phyloP scores from a whole-genome alignment of 2,797 vertebrate species.

The Gallinago stenura region DNA sequence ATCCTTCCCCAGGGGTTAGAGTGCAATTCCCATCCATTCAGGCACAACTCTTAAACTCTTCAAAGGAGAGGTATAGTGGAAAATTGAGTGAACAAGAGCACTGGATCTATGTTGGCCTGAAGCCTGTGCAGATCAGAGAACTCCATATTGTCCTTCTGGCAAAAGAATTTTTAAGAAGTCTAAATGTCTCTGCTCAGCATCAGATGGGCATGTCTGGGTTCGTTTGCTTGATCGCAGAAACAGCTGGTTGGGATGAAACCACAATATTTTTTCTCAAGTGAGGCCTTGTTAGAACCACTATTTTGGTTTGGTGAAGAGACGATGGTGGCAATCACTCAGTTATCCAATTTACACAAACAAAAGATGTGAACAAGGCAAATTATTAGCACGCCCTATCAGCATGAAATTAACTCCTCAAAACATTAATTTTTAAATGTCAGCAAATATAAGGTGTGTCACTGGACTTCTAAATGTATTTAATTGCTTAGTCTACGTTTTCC shows the following conservation, averaged over 20 bases:
- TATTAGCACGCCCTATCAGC: not conserved
- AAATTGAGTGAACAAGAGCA: not conserved
- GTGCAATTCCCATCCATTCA: not conserved
- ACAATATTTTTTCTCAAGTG: not conserved
- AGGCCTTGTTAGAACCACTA: accelerated
- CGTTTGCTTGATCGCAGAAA: not conserved
- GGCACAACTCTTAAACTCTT: not conserved
- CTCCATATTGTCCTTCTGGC: not conserved
- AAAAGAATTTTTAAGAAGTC: not conserved
- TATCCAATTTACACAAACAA: not conserved
- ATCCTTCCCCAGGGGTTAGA: not conserved
- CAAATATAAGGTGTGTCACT: not conserved
- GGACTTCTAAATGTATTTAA: not conserved
- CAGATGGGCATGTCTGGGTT: not conserved
- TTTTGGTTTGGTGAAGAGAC: not conserved
- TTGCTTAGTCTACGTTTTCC: not conserved
- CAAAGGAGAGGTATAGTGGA: not conserved
- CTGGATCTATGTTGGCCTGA: not conserved
- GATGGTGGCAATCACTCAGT: not conserved
- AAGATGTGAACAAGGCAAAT: not conserved
- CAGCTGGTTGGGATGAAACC: not conserved
- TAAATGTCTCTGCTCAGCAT: not conserved
- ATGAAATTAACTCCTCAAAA: not conserved
- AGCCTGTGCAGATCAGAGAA: not conserved
- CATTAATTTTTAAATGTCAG: not conserved